Conservation (phyloP, 1,140 invertebrate genomes). For the Myzus persicae region DNA sequence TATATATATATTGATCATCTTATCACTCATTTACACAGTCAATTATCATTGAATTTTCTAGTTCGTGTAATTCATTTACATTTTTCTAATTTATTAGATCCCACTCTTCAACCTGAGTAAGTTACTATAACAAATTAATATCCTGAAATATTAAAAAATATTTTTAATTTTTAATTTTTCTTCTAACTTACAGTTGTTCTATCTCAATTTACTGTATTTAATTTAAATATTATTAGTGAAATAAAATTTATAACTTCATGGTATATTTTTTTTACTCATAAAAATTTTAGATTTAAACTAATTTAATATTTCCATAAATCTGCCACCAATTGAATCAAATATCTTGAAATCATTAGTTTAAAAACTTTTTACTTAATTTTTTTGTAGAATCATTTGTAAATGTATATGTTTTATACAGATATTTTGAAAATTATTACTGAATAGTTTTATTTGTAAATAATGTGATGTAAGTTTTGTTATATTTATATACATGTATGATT, state of each 20-base stretch:
- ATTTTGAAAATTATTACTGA: neutral
- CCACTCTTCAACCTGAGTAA: constrained; percentile 48
- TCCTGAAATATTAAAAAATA: neutral
- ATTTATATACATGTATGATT: neutral
- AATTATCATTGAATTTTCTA: constrained; percentile 48
- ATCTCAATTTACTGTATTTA: too few relatives aligned
- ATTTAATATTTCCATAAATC: too few relatives aligned
- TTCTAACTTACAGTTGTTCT: neutral
- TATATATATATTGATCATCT: constrained; percentile 56
- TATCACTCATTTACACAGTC: constrained; percentile 48
- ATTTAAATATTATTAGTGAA: too few relatives aligned
- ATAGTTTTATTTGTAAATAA: neutral
- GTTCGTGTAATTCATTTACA: constrained; percentile 52
- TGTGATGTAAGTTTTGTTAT: neutral
- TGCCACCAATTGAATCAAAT: too few relatives aligned
- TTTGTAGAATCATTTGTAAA: too few relatives aligned
- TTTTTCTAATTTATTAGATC: constrained; percentile 53
- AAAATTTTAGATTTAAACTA: too few relatives aligned
- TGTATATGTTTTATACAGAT: neutral
- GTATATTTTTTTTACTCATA: too few relatives aligned
- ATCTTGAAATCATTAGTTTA: neutral
- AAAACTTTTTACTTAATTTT: too few relatives aligned
- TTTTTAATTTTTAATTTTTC: neutral
- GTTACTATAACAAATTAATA: neutral
- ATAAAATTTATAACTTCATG: too few relatives aligned